Evolutionary conservation across 2,888 invertebrate species (phyloP), one percentile per base, ranked within the genome.

Genomic region (Trachelus troglodyta): DNA sequence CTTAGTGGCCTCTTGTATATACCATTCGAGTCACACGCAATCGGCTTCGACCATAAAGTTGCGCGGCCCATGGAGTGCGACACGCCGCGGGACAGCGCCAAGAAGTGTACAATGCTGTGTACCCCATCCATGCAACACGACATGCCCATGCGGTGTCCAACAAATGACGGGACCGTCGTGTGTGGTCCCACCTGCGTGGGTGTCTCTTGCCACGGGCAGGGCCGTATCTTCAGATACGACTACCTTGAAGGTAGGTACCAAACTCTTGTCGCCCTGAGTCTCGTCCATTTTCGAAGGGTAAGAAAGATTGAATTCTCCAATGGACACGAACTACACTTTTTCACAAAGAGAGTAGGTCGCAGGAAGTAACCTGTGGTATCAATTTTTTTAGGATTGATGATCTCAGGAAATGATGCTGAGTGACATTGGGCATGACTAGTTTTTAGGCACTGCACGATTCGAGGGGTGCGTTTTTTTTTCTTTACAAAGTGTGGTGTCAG

Each of bases 91-190:
- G 88, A 89, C 88, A 89, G 86, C 84, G 83, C 85, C 84, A 84
- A 88, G 88, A 87, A 87, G 87, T 87, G 86, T 88, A 89, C 86
- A 88, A 89, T 88, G 85, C 83, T 85, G 83, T 87, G 87, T 88
- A 85, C 85, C 77, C 83, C 83, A 84, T 85, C 82, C 85, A 79
- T 87, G 84, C 86, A 85, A 86, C 86, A 86, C 88, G 87, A 88
- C 88, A 87, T 88, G 89, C 84, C 86, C 88, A 84, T 85, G 86
- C 87, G 88, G 86, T 88, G 89, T 89, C 88, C 89, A 88, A 90
- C 90, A 91, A 91, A 90, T 90, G 91, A 90, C 89, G 89, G 86
- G 87, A 87, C 87, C 90, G 81, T 88, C 89, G 90, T 90, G 91
- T 90, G 91, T 90, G 91, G 91, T 89, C 90, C 87, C 87, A 87